These are phyloP conservation scores for Pedicia rivosa DNA, from an alignment of 2,888 invertebrate species.

Conservation along the genomic window DNA sequence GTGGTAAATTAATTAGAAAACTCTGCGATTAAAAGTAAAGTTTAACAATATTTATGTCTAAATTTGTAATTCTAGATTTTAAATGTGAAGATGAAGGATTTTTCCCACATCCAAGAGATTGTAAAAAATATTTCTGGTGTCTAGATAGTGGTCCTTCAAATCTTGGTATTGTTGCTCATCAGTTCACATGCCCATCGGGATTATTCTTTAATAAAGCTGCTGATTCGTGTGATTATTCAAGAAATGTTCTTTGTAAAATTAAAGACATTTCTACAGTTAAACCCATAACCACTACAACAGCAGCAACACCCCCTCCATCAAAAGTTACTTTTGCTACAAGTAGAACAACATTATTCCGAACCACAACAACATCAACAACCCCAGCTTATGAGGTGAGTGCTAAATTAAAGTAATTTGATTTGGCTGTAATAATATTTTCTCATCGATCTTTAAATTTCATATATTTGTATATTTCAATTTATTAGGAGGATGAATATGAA, in stretches of 20 bases:
- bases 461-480: neutral
- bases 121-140: conserved; percentile 93
- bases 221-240: conserved; percentile 82
- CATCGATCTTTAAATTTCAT: no score
- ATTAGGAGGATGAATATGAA: conserved; percentile 7
- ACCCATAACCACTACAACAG: conserved; percentile 33
- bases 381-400: conserved; percentile 21
- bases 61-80: conserved; percentile 50
- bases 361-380: conserved; percentile 28
- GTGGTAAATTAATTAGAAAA: conserved; percentile 37
- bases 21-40: neutral
- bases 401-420: neutral
- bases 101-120: conserved; percentile 80
- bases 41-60: neutral
- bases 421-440: neutral
- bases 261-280: conserved; percentile 31
- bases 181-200: conserved; percentile 85
- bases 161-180: conserved; percentile 78
- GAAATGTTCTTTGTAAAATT: conserved; percentile 74
- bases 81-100: conserved; percentile 89
- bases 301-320: conserved; percentile 19
- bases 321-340: conserved; percentile 30
- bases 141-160: conserved; percentile 77
- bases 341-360: conserved; percentile 28
- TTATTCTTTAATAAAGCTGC: conserved; percentile 81